Percentiles rank a stretch among this genome's conserved stretches.
Evolutionary conservation across 2,797 vertebrate species (phyloP).

Genomic region (Taeniopygia guttata): DNA sequence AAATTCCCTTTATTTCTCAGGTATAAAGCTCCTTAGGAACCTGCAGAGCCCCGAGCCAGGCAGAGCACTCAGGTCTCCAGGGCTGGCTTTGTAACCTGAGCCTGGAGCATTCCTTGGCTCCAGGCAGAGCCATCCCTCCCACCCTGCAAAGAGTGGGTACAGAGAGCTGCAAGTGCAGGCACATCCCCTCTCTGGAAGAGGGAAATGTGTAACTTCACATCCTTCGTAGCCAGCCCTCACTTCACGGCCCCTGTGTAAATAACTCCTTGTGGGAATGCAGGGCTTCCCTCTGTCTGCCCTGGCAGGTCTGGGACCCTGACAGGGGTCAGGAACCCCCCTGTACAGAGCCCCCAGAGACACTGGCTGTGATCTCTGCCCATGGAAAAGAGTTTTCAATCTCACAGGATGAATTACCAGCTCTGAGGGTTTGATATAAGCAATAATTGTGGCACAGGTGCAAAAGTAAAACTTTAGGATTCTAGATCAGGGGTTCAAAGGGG

Average conservation of each 20-base stretch:
- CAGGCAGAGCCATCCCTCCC: background rate
- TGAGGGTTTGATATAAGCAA: too few relatives aligned
- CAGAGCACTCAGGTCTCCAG: background rate
- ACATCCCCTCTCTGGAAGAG: background rate
- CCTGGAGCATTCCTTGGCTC: background rate
- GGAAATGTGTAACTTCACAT: background rate
- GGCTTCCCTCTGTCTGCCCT: too few relatives aligned
- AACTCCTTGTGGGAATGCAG: too few relatives aligned
- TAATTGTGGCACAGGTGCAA: too few relatives aligned
- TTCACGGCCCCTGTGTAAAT: background rate
- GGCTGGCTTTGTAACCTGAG: conserved; percentile 11
- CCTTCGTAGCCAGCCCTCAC: background rate
- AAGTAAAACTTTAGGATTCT: too few relatives aligned
- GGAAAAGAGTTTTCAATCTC: too few relatives aligned
- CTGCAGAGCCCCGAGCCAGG: background rate
- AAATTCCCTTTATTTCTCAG: background rate
- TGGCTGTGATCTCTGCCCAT: too few relatives aligned
- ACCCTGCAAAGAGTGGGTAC: background rate
- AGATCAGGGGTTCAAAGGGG: too few relatives aligned
- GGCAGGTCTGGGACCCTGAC: too few relatives aligned
- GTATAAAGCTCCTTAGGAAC: background rate
- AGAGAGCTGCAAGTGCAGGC: background rate
- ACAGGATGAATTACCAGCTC: too few relatives aligned
- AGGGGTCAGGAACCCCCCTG: too few relatives aligned
- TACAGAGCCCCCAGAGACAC: too few relatives aligned